Conservation (phyloP, 2,888 invertebrate genomes). For the Lysandra bellargus region DNA sequence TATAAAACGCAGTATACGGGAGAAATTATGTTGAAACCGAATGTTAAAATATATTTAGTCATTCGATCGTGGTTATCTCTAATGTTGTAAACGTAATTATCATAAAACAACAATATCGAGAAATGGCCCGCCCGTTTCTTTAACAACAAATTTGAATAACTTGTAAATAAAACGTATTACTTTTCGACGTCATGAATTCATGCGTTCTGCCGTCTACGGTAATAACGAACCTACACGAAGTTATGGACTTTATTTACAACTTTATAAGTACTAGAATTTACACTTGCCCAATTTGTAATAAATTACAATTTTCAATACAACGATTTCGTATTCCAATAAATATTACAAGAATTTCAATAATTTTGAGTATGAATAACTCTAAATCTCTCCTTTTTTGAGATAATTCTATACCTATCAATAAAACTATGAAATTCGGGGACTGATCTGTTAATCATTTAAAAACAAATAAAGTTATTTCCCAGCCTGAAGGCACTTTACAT, state of each 20-base stretch:
- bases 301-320: too few species aligned
- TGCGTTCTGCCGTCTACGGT: neutral
- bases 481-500: slow-evolving; percentile 1
- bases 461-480: neutral
- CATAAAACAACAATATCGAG: slow-evolving; percentile 34
- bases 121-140: slow-evolving; percentile 8
- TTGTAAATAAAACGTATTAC: slow-evolving; percentile 17
- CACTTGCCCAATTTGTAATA: neutral
- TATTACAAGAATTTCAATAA: neutral
- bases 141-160: slow-evolving; percentile 21
- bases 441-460: neutral
- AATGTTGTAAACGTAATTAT: slow-evolving; percentile 32
- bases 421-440: neutral
- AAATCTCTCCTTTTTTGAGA: too few species aligned
- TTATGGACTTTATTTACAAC: neutral
- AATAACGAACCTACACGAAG: neutral
- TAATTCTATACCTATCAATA: neutral
- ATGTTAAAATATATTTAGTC: slow-evolving; percentile 33
- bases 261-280: neutral
- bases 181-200: neutral
- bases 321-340: too few species aligned
- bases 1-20: slow-evolving; percentile 23
- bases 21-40: slow-evolving; percentile 28
- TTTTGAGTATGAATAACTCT: neutral
- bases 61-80: slow-evolving; percentile 35